A percentile compares a stretch with the other conserved stretches of the same genome.
Evolutionary conservation across 2,113 vertebrate genomes (phyloP).

Genomic region (Ailuropoda melanoleuca): DNA sequence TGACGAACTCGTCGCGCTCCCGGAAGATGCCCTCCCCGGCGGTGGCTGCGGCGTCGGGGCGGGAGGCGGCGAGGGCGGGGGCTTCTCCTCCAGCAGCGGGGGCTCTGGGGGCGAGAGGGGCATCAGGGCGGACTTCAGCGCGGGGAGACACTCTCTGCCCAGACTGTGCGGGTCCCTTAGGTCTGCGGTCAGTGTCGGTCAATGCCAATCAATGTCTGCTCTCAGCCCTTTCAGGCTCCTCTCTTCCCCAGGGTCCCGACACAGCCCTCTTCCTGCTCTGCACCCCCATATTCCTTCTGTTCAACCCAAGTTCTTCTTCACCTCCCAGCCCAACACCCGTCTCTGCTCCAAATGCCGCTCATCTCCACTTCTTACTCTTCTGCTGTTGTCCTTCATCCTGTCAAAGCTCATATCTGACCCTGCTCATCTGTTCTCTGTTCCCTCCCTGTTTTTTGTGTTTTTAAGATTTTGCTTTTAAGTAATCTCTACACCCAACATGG

Average conservation of each 20-base stretch:
- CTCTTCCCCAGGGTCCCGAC: neutral
- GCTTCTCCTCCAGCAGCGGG: conserved; percentile 76
- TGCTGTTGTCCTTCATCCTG: neutral
- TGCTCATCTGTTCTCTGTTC: neutral
- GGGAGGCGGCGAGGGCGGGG: conserved; percentile 69
- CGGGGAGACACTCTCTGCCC: conserved; percentile 62
- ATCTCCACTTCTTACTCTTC: neutral
- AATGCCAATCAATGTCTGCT: neutral
- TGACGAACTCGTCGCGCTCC: conserved; percentile 94
- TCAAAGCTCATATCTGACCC: neutral
- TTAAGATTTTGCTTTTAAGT: neutral
- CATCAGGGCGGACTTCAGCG: neutral
- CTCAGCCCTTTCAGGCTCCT: neutral
- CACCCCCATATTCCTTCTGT: neutral
- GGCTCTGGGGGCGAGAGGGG: conserved; percentile 71
- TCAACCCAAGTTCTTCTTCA: neutral
- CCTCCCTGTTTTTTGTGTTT: neutral
- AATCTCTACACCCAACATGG: neutral
- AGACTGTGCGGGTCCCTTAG: neutral
- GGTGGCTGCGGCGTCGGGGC: conserved; percentile 33
- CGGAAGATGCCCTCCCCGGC: conserved; percentile 93
- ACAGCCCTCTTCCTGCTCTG: neutral
- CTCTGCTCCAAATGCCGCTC: neutral
- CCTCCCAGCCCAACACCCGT: neutral
- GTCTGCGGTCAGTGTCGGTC: neutral